phyloP scores from a whole-genome alignment of 2,113 vertebrate genomes.

The Ctenodactylus gundi region DNA sequence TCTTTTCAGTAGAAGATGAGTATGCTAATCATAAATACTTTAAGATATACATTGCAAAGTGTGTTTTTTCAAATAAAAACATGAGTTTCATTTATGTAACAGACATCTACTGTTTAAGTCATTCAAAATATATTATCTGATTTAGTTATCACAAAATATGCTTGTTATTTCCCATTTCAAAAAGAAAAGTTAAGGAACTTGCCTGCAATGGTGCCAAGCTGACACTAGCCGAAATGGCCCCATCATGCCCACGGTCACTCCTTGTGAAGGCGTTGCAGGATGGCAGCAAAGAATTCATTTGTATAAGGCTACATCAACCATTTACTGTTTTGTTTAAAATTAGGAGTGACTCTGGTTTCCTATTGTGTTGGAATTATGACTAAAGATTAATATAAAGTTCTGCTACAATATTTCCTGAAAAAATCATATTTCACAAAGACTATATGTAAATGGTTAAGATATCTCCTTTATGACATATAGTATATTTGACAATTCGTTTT shows the following conservation, averaged over 20 bases:
- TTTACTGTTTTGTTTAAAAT: neutral
- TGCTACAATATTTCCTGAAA: neutral
- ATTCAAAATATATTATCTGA: neutral
- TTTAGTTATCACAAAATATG: neutral
- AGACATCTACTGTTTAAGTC: neutral
- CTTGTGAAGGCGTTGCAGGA: too few species aligned
- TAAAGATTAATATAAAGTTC: neutral
- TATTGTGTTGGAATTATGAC: neutral
- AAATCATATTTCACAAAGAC: neutral
- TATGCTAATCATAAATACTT: neutral
- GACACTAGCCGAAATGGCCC: neutral
- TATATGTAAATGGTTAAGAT: neutral
- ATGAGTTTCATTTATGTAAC: neutral
- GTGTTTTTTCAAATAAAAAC: neutral
- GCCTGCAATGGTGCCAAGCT: neutral
- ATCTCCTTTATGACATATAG: neutral
- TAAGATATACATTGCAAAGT: neutral
- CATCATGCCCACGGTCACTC: too few species aligned
- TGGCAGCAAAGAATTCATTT: neutral
- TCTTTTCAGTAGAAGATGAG: neutral
- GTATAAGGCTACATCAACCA: neutral
- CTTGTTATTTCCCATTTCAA: neutral
- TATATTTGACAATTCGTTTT: neutral
- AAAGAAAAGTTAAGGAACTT: neutral
- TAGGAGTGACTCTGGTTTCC: neutral